Percentiles rank a stretch among this genome's conserved stretches.
These are phyloP conservation scores for Bufotes viridis DNA, from an alignment of 2,797 vertebrate species.

Conservation along the genomic window DNA sequence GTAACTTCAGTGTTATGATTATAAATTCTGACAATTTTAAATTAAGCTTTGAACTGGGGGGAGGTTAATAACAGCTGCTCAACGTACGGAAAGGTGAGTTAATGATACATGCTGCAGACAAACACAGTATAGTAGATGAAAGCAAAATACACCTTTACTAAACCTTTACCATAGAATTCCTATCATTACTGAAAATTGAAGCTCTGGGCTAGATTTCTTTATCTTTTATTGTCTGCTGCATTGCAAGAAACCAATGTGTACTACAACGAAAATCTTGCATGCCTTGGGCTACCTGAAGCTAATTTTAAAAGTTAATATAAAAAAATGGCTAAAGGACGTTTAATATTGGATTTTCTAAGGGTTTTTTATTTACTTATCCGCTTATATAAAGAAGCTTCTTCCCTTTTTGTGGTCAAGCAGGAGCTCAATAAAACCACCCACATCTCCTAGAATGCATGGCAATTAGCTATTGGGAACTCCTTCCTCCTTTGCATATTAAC, in stretches of 20 bases:
- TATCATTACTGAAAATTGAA: conserved; percentile 18
- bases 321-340: neutral
- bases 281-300: neutral
- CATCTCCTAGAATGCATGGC: no score
- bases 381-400: no score
- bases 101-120: conserved; percentile 26
- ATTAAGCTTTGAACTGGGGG: neutral
- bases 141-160: conserved; percentile 7
- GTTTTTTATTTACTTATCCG: no score
- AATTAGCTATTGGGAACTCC: no score
- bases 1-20: neutral
- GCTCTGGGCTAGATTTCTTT: neutral
- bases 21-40: conserved; percentile 19
- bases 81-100: conserved; percentile 2
- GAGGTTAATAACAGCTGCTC: neutral
- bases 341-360: neutral
- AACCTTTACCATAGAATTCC: neutral
- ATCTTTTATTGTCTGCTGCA: neutral
- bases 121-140: conserved; percentile 25
- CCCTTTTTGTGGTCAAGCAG: no score
- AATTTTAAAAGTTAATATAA: neutral
- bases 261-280: neutral
- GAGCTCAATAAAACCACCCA: no score
- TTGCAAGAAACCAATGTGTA: neutral
- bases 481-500: no score